phyloP scores from a whole-genome alignment of 2,888 invertebrate genomes.

The Hecatera dysodea region DNA sequence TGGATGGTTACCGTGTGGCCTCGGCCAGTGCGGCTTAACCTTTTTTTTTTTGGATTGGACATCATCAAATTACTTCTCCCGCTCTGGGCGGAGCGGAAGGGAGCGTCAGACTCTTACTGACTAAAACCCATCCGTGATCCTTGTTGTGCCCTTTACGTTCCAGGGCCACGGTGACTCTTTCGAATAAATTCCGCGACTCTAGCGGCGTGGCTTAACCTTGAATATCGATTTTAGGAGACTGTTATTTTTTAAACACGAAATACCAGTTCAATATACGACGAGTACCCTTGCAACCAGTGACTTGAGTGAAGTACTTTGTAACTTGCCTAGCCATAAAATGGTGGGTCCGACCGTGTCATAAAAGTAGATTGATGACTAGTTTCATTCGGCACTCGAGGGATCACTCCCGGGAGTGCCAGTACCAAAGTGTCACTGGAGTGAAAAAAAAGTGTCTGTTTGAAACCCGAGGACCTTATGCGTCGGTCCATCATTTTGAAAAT shows the following conservation, averaged over 20 bases:
- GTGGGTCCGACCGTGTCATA: conserved; percentile 33
- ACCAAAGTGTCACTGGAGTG: conserved; percentile 5
- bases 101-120: no score
- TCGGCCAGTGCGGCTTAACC: no score
- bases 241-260: background rate
- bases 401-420: conserved; percentile 17
- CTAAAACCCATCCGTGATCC: no score
- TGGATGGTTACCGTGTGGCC: no score
- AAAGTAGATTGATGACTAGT: conserved; percentile 53
- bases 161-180: no score
- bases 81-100: no score
- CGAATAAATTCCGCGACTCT: no score
- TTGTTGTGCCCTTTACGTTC: no score
- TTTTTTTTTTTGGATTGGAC: no score
- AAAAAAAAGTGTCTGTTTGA: conserved; percentile 12
- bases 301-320: conserved; percentile 32
- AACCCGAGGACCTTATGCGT: background rate
- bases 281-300: background rate
- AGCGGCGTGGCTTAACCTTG: no score
- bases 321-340: conserved; percentile 30
- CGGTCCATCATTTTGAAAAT: background rate
- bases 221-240: no score
- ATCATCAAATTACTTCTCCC: no score
- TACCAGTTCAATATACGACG: background rate
- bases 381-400: conserved; percentile 34